Evolutionary conservation across 2,888 invertebrate species (phyloP).

Genomic region (Oscheius sp.): DNA sequence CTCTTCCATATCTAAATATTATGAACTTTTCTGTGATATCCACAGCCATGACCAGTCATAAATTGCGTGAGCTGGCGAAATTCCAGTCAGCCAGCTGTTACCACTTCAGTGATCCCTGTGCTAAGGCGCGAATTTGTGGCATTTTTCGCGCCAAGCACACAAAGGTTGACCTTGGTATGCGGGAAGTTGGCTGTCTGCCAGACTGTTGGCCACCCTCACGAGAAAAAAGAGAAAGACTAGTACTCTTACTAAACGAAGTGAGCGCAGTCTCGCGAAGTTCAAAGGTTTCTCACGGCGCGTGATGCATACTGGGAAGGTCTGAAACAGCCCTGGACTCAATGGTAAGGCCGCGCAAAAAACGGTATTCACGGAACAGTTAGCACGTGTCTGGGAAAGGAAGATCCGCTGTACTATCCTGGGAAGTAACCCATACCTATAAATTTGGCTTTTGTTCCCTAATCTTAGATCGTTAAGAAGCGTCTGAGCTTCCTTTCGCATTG

Average conservation of each 20-base stretch:
- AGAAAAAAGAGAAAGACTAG: background rate
- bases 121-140: conserved; percentile 27
- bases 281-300: conserved; percentile 18
- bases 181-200: conserved; percentile 31
- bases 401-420: background rate
- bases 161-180: conserved; percentile 32
- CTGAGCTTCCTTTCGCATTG: conserved; percentile 1
- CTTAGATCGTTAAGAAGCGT: background rate
- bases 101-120: conserved; percentile 1
- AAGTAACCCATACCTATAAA: background rate
- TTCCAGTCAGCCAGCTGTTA: conserved; percentile 14
- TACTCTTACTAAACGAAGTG: conserved; percentile 10
- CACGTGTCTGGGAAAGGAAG: background rate
- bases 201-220: background rate
- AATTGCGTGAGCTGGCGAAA: background rate
- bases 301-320: background rate
- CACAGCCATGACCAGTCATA: conserved; percentile 17
- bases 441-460: background rate
- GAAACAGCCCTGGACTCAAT: background rate
- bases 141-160: conserved; percentile 27
- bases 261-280: background rate
- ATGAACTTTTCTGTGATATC: too few relatives aligned
- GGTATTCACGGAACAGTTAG: background rate
- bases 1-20: too few relatives aligned
- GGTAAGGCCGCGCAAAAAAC: background rate